Base-by-base conservation (phyloP, 2,888 invertebrate genomes). In the Drosophila subsilvestris region DNA sequence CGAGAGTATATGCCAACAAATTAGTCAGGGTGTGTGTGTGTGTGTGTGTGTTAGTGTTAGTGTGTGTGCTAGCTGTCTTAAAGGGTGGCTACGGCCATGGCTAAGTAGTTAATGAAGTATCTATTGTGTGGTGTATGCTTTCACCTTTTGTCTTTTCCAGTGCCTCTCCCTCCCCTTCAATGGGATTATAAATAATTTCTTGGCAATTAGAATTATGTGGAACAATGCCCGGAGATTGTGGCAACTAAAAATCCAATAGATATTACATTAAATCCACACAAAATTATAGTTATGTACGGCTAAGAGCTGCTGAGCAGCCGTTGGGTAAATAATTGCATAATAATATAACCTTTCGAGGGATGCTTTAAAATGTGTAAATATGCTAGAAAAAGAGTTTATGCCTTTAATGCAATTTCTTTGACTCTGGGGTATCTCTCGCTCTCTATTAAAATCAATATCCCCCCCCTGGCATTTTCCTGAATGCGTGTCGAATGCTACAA, bases 51-150 rank as follows among this genome's bases (percentile, higher is more conserved):
- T 22, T n/a, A n/a, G n/a, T n/a, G n/a, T n/a, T n/a, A n/a, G 22
- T 22, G 22, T 22, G 3, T 1, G 20, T 20, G 22, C n/a, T 44
- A 20, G 47, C 37, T 62, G 62, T 22, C 14, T 5, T 14, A 5
- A 12, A 10, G 2, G 32, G 37, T 7, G 37, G 37, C 2, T 14
- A 37, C 14, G 32, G 4, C 14, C 14, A 14, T 25, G 44, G 55
- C 44, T 69, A 50, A 59, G 56, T 69, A 37, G 70, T n/a, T 70
- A 69, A 68, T 68, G 47, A 59, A 69, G 59, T 59, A 43, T 69
- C 70, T 32, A 51, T 58, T 51, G 59, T 43, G 22, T 22, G 22
- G 20, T 20, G 20, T 25, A 1, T 25, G 5, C 6, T 53, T 17
- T 44, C 27, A 57, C 14, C 37, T 5, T 5, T 14, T 4, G 27